phyloP scores from a whole-genome alignment of 92 coral and sea anemone species.

The Virgularia gustaviana region DNA sequence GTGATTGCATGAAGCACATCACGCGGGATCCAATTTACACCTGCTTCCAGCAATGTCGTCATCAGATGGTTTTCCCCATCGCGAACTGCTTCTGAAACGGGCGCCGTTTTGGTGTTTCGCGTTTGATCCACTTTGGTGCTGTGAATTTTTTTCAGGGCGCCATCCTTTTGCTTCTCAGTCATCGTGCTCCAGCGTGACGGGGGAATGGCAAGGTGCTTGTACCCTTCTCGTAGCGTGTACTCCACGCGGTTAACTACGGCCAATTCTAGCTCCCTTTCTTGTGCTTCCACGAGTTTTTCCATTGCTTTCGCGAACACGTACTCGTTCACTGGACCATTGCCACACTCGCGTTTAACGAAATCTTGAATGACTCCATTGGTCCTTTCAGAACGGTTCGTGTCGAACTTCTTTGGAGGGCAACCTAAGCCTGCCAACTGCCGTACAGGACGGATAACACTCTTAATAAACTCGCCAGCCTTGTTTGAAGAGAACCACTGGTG shows the following conservation, averaged over 20 bases:
- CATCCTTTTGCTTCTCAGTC: slow-evolving; percentile 28
- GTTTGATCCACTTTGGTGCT: slow-evolving; percentile 9
- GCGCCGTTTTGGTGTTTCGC: not conserved
- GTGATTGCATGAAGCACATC: slow-evolving; percentile 22
- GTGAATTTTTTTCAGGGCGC: slow-evolving; percentile 32
- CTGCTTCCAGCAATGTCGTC: not conserved
- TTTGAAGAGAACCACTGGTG: slow-evolving; percentile 7
- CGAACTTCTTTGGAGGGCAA: slow-evolving; percentile 44
- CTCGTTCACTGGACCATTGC: not conserved
- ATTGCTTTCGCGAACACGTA: slow-evolving; percentile 18
- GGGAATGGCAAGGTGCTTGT: slow-evolving; percentile 19
- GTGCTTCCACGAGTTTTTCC: slow-evolving; percentile 25
- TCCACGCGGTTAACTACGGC: slow-evolving; percentile 21
- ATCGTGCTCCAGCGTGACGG: slow-evolving; percentile 35
- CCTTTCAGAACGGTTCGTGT: slow-evolving; percentile 49
- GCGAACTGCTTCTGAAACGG: slow-evolving; percentile 25
- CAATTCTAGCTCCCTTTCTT: slow-evolving; percentile 30
- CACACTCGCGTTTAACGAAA: slow-evolving; percentile 4
- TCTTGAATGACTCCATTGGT: slow-evolving; percentile 45
- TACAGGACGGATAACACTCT: slow-evolving; percentile 46
- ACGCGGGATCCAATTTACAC: slow-evolving; percentile 42
- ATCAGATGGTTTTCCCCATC: slow-evolving; percentile 22
- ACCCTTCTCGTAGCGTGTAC: slow-evolving; percentile 13
- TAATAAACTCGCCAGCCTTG: slow-evolving; percentile 12
- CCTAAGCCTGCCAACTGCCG: slow-evolving; percentile 56